phyloP scores from a whole-genome alignment of 2,888 invertebrate species.

The Zonitis immaculata region DNA sequence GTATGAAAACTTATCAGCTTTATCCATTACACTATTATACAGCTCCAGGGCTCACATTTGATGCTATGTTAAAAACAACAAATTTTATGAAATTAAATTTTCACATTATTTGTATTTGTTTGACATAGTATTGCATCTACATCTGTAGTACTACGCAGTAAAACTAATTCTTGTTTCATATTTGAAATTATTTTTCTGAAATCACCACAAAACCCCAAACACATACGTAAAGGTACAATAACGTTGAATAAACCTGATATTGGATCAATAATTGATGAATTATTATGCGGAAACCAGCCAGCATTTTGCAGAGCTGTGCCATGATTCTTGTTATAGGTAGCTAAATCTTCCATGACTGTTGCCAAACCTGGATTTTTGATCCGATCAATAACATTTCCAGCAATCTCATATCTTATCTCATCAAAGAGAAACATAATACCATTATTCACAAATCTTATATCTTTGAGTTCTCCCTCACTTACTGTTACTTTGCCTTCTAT shows the following conservation, averaged over 20 bases:
- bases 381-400: no score
- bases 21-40: no score
- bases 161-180: slow-evolving; percentile 19
- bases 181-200: slow-evolving; percentile 18
- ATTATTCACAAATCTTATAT: no score
- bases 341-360: slow-evolving; percentile 40
- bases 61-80: no score
- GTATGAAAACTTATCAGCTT: no score
- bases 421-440: no score
- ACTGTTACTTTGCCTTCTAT: no score
- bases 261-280: slow-evolving; percentile 1
- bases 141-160: slow-evolving; percentile 15
- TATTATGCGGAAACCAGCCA: slow-evolving; percentile 11
- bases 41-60: no score
- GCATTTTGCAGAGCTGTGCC: slow-evolving; percentile 8
- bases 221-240: slow-evolving; percentile 11
- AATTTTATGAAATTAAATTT: slow-evolving; percentile 1
- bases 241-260: slow-evolving; percentile 9
- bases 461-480: background rate
- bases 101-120: no score
- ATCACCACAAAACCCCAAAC: background rate
- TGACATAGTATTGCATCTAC: slow-evolving; percentile 14
- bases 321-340: slow-evolving; percentile 22
- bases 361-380: no score
- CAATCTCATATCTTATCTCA: no score